Conservation (phyloP, 30 jellyfish, hydroid and myxozoan species). For the Turritopsis dohrnii region DNA sequence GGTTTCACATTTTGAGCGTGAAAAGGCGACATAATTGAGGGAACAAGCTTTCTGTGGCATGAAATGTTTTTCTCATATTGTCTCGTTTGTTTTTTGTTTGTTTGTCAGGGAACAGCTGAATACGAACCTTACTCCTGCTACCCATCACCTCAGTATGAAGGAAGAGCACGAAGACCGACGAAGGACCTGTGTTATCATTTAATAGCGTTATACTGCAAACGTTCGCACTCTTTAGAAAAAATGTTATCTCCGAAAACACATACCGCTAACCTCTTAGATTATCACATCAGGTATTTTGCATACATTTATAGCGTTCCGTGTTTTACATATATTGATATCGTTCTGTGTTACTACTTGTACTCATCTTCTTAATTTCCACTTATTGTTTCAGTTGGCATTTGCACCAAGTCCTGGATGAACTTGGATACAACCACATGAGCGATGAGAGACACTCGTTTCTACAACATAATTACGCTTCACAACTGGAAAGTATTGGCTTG, state of each 20-base stretch:
- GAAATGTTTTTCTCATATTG: neutral
- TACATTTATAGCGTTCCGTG: too few species aligned
- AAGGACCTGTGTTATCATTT: slow-evolving; percentile 74
- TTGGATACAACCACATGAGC: slow-evolving; percentile 64
- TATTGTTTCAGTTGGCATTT: slow-evolving; percentile 64
- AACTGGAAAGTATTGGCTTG: slow-evolving; percentile 60
- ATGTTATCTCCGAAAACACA: slow-evolving; percentile 64
- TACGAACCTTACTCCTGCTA: slow-evolving; percentile 62
- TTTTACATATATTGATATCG: neutral
- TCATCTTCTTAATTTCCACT: slow-evolving; percentile 8
- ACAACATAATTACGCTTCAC: slow-evolving; percentile 78
- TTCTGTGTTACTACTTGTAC: neutral
- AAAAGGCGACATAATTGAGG: too few species aligned
- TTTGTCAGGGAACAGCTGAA: slow-evolving; percentile 62
- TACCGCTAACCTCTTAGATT: slow-evolving; percentile 62
- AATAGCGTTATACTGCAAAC: slow-evolving; percentile 59
- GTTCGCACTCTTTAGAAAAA: slow-evolving; percentile 64
- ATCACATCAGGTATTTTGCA: slow-evolving; percentile 66
- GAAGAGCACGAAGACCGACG: slow-evolving; percentile 22
- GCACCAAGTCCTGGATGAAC: slow-evolving; percentile 69
- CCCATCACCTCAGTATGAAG: slow-evolving; percentile 60
- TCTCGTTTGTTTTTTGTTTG: neutral
- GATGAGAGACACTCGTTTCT: slow-evolving; percentile 56
- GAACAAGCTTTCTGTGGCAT: neutral
- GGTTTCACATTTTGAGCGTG: too few species aligned